These are phyloP conservation scores for Microtus ochrogaster DNA, from an alignment of 2,113 vertebrate genomes.

Conservation along the genomic window DNA sequence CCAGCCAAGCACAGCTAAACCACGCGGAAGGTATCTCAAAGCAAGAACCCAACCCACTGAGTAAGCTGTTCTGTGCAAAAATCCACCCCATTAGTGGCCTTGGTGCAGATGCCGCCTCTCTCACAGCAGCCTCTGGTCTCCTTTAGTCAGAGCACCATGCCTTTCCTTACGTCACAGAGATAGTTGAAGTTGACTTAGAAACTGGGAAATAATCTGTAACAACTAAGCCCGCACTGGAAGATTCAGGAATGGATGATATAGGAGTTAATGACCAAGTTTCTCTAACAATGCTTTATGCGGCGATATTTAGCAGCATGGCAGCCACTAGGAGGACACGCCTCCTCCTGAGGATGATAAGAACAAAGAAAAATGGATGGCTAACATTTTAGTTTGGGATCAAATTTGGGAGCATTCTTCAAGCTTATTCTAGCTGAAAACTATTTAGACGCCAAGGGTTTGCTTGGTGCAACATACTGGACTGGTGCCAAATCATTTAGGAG, in stretches of 20 bases:
- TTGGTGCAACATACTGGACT: not conserved
- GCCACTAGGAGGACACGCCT: not conserved
- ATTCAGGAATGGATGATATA: not conserved
- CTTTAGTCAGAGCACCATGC: not conserved
- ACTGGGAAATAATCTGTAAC: not conserved
- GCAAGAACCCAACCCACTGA: not conserved
- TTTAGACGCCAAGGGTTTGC: not conserved
- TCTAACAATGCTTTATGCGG: not conserved
- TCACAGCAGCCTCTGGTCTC: not conserved
- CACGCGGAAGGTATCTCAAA: not conserved
- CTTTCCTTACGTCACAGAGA: not conserved
- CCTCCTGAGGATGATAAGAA: not conserved
- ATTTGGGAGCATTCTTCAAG: not conserved
- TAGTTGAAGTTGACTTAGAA: not conserved
- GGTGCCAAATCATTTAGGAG: not conserved
- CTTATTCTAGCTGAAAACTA: not conserved
- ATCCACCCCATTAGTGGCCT: not conserved
- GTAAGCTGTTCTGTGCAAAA: not conserved
- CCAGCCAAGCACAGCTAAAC: not conserved
- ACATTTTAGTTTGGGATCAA: not conserved
- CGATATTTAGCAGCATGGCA: accelerated
- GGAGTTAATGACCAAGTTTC: no score
- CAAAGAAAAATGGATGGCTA: not conserved
- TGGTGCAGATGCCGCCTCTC: not conserved
- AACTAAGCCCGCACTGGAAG: not conserved